These are phyloP conservation scores for Drosophila birchii DNA, from an alignment of 2,888 invertebrate species.

Conservation along the genomic window DNA sequence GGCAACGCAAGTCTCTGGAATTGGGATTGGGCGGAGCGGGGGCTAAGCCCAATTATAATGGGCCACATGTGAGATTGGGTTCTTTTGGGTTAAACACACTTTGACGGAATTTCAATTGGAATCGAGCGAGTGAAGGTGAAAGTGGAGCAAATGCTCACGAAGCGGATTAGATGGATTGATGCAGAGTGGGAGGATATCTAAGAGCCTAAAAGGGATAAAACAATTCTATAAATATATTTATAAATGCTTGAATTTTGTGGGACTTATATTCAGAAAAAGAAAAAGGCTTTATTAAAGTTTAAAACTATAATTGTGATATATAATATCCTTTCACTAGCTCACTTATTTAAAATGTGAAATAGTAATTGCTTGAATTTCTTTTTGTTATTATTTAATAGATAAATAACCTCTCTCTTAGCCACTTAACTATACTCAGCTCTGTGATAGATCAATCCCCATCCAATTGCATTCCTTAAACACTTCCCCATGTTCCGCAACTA, in stretches of 20 bases:
- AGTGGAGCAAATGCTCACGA: neutral
- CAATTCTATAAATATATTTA: slow-evolving; percentile 15
- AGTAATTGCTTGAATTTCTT: neutral
- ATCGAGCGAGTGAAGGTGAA: slow-evolving; percentile 2
- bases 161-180: slow-evolving; percentile 11
- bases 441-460: slow-evolving; percentile 1
- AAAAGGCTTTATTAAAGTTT: neutral
- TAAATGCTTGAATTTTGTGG: neutral
- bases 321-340: neutral
- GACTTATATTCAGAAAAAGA: neutral
- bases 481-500: neutral
- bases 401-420: neutral
- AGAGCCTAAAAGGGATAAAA: neutral
- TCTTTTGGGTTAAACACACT: slow-evolving; percentile 26
- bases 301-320: neutral
- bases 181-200: neutral
- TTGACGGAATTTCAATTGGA: slow-evolving; percentile 38
- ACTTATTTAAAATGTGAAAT: neutral
- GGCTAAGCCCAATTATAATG: slow-evolving; percentile 51
- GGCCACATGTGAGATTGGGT: slow-evolving; percentile 33
- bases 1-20: slow-evolving; percentile 26
- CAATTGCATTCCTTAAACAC: slow-evolving; percentile 1
- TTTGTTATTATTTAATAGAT: no score
- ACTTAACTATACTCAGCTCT: neutral
- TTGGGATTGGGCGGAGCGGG: slow-evolving; percentile 15